phyloP scores from a whole-genome alignment of 2,113 vertebrate genomes.

The Nettapus auritus region DNA sequence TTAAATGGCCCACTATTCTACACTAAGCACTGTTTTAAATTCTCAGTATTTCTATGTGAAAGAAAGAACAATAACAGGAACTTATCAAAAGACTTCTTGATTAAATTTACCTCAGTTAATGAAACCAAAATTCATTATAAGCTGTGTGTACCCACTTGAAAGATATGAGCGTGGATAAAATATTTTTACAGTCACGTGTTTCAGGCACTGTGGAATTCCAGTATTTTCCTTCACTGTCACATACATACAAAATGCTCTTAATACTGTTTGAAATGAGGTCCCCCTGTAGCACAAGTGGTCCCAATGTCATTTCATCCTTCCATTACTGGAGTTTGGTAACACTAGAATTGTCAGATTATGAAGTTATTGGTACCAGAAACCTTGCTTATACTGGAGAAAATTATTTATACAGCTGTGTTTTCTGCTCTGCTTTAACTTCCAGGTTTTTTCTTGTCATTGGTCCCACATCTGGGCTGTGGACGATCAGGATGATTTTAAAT shows the following conservation, averaged over 20 bases:
- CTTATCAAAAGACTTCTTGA: background rate
- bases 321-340: background rate
- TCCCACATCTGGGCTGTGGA: background rate
- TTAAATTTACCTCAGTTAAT: background rate
- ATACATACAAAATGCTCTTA: background rate
- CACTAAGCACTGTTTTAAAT: background rate
- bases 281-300: background rate
- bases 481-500: background rate
- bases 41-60: background rate
- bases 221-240: background rate
- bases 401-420: background rate
- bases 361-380: background rate
- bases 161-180: background rate
- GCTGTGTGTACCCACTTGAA: background rate
- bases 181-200: background rate
- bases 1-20: background rate
- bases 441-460: background rate
- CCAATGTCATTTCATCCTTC: background rate
- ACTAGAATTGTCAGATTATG: background rate
- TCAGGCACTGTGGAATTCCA: background rate
- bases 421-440: background rate
- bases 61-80: background rate
- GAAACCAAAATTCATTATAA: background rate
- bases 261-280: background rate
- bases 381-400: background rate